These are phyloP conservation scores for Montipora cactus DNA, from an alignment of 64 coral and sea anemone genomes.

Conservation along the genomic window DNA sequence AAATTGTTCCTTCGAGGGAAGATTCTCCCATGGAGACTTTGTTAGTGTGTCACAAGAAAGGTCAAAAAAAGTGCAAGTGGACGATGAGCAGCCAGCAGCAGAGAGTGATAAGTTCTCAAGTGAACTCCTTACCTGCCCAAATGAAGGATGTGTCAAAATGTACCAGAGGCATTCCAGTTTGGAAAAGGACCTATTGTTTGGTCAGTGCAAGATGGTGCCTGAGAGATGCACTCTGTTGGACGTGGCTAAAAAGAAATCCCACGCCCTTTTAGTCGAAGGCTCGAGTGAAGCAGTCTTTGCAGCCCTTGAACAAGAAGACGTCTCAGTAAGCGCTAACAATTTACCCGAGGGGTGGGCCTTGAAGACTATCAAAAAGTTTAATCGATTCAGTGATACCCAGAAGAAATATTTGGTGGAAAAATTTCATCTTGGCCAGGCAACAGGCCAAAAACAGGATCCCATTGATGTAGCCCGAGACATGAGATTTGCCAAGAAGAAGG, in stretches of 20 bases:
- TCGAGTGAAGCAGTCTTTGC: not conserved
- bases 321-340: not conserved
- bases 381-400: conserved; percentile 14
- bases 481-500: conserved; percentile 5
- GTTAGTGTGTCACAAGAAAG: no score
- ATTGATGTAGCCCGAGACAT: conserved; percentile 12
- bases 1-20: no score
- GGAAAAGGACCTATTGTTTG: no score
- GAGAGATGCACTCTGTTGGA: no score
- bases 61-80: no score
- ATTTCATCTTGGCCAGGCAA: conserved; percentile 19
- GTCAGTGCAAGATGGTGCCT: no score
- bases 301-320: not conserved
- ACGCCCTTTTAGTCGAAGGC: not conserved
- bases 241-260: not conserved
- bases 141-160: no score
- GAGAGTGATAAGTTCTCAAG: no score
- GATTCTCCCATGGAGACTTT: no score
- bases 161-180: no score
- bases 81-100: no score
- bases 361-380: not conserved
- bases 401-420: conserved; percentile 21
- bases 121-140: no score
- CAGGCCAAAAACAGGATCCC: conserved; percentile 14
- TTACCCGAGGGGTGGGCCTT: conserved; percentile 20